Percentiles rank a stretch among this genome's conserved stretches.
Evolutionary conservation across 2,888 invertebrate genomes (phyloP).

Genomic region (Noctuana brunneofusca): DNA sequence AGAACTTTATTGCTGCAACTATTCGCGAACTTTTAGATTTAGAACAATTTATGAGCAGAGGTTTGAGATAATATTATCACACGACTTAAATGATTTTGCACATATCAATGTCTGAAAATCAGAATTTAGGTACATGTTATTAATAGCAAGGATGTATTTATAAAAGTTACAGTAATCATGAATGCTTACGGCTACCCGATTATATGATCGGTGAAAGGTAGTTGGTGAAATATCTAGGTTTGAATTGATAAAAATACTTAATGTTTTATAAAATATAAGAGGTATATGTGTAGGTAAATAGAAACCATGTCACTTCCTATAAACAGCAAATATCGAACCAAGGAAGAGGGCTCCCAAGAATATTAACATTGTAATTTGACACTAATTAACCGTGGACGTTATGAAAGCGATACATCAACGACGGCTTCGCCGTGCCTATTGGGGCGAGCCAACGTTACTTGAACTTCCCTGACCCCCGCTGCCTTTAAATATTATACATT

Average conservation of each 20-base stretch:
- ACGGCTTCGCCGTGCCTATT: conserved; percentile 64
- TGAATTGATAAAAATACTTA: no score
- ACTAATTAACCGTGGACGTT: conserved; percentile 75
- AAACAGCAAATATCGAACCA: conserved; percentile 25
- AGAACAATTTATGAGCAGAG: neutral
- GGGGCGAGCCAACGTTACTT: conserved; percentile 49
- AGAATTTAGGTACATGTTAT: no score
- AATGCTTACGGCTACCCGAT: no score
- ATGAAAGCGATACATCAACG: conserved; percentile 76
- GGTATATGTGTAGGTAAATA: neutral
- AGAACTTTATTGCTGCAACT: conserved; percentile 39
- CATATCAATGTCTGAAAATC: no score
- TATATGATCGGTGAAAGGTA: no score
- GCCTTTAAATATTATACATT: conserved; percentile 36
- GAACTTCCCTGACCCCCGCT: conserved; percentile 45
- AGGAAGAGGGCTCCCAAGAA: conserved; percentile 47
- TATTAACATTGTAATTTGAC: conserved; percentile 72
- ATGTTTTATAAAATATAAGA: no score
- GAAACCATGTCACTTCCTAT: conserved; percentile 17
- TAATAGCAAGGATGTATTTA: no score
- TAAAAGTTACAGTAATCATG: no score
- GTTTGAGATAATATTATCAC: no score
- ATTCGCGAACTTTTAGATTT: conserved; percentile 11
- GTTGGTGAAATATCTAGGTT: no score
- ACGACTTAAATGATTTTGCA: no score